Evolutionary conservation across 2,888 invertebrate genomes (phyloP).

Genomic region (Serripes groenlandicus): DNA sequence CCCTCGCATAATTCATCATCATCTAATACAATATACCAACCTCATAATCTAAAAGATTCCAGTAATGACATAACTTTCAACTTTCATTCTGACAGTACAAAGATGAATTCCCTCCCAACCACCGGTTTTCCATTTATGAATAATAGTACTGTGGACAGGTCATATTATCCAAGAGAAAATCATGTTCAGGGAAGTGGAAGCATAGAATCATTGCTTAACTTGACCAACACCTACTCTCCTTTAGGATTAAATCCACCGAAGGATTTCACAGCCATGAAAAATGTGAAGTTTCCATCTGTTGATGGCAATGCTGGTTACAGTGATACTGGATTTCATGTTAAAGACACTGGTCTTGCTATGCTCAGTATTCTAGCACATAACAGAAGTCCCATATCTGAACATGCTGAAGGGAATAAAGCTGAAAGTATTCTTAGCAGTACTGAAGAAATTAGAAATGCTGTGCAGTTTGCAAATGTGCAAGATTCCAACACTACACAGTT

Average conservation of each 20-base stretch:
- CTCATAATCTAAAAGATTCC: neutral
- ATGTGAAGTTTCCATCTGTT: neutral
- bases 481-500: neutral
- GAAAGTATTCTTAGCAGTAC: neutral
- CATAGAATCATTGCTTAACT: slow-evolving; percentile 9
- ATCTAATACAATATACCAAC: neutral
- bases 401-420: neutral
- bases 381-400: slow-evolving; percentile 3
- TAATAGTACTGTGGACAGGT: neutral
- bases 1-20: neutral
- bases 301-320: neutral
- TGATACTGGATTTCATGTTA: neutral
- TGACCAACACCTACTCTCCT: neutral
- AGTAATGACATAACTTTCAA: neutral
- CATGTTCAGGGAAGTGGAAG: neutral
- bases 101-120: neutral
- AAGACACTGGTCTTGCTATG: slow-evolving; percentile 13
- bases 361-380: slow-evolving; percentile 13
- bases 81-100: neutral
- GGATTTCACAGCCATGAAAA: slow-evolving; percentile 4
- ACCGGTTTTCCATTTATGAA: neutral
- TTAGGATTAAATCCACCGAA: neutral
- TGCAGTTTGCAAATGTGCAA: neutral
- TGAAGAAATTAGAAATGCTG: neutral
- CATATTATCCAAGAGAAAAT: neutral